Base-by-base conservation (phyloP, 2,113 vertebrate genomes). In the Pongo abelii region DNA sequence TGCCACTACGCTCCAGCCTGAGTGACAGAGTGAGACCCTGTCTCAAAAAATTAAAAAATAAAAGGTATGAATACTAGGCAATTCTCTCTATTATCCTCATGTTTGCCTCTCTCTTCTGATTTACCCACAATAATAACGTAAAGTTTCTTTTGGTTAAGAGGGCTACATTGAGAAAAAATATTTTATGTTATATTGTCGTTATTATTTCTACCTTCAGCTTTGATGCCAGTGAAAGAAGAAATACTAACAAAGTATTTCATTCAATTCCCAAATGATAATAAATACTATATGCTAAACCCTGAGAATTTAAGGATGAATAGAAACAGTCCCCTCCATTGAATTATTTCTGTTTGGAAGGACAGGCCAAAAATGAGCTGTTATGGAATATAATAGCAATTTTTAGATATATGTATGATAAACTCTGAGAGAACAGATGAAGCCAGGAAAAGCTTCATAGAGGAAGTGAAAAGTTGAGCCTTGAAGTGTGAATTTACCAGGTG, bases 311-410 rank as follows among this genome's bases (percentile, higher is more conserved):
- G 25, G 23, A 22, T 61, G 35, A 95, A 91, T 59, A 74, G 90
- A 94, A n/a, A 25, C 8, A 9, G 2, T 74, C 25, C 3, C 43
- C 64, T 8, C 40, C 32, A 8, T 48, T 17, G 25, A 92, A 32
- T 89, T 94, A 67, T 72, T 95, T 97, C 77, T 94, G 40, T 64
- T 74, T 83, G 67, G 43, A 48, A 94, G 69, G 35, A 77, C 27
- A 84, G n/a, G 48, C 43, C 46, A 38, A 78, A 40, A 85, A 52
- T 93, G 40, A 93, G 74, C 59, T 81, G 38, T 84, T 90, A 61
- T 77, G 72, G 55, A 32, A 86, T 64, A n/a, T 17, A 32, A 30
- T 79, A 64, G n/a, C 11, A 87, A 35, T 55, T 32, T 93, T 92
- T 78, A 77, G 27, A 50, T 88, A n/a, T 35, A 18, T 50, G 20